Evolutionary conservation across 2,113 vertebrate species (phyloP).

Genomic region (Tachysurus vachellii): DNA sequence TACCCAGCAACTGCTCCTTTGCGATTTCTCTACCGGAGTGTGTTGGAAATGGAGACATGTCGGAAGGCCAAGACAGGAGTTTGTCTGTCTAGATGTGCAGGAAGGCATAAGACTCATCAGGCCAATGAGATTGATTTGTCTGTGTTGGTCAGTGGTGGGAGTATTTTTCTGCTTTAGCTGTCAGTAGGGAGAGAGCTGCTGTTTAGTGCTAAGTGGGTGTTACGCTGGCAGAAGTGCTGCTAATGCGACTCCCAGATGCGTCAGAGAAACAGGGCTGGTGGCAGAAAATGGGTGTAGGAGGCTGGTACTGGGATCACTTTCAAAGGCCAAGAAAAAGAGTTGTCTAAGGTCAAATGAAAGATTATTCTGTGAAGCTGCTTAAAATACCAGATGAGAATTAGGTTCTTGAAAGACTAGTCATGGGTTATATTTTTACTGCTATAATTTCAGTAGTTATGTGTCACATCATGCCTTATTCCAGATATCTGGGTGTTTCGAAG

Average conservation of each 20-base stretch:
- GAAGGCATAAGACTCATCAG: conserved; percentile 14
- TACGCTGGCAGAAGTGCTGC: conserved; percentile 64
- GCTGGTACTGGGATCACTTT: conserved; percentile 12
- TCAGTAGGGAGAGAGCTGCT: conserved; percentile 51
- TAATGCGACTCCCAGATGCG: conserved; percentile 64
- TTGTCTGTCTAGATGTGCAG: conserved; percentile 40
- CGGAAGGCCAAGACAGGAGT: background rate
- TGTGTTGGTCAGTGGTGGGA: conserved; percentile 37
- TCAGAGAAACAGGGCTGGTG: background rate
- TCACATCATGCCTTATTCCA: background rate
- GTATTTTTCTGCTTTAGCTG: conserved; percentile 45
- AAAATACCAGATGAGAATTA: background rate
- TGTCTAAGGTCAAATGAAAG: conserved; percentile 14
- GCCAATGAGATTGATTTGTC: conserved; percentile 52
- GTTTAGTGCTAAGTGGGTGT: conserved; percentile 60
- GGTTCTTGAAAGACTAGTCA: background rate
- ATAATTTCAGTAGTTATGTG: background rate
- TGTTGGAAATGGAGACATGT: conserved; percentile 23
- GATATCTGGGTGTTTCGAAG: background rate
- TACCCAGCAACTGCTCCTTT: background rate
- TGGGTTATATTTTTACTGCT: background rate
- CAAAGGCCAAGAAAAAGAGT: conserved; percentile 18
- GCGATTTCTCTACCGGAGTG: background rate
- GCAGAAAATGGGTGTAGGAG: conserved; percentile 32
- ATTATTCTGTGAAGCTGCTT: background rate